phyloP scores from a whole-genome alignment of 37 sponge, comb jelly and placozoan genomes.

The Haliclona indistincta region DNA sequence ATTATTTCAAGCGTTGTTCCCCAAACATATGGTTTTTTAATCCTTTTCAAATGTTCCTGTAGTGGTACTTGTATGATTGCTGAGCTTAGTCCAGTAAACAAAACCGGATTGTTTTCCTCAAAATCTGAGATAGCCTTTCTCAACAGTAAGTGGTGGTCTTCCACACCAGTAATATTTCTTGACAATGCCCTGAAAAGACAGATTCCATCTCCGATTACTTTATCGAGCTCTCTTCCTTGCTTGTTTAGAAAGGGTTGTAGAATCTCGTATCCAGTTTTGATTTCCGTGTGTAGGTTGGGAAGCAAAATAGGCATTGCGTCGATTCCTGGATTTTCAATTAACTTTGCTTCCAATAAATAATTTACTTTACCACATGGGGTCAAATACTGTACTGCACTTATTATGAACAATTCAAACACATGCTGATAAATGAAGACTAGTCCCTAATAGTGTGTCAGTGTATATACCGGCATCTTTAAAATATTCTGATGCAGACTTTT shows the following conservation, averaged over 20 bases:
- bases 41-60: background rate
- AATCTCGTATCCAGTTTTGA: slow-evolving; percentile 8
- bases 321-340: too few relatives aligned
- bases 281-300: too few relatives aligned
- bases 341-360: too few relatives aligned
- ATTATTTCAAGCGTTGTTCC: slow-evolving; percentile 12
- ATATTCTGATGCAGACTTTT: too few relatives aligned
- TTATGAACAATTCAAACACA: too few relatives aligned
- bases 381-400: too few relatives aligned
- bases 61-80: background rate
- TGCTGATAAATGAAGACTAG: too few relatives aligned
- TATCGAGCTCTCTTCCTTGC: slow-evolving; percentile 5
- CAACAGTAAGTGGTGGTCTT: slow-evolving; percentile 6
- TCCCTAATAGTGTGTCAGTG: too few relatives aligned
- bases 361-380: too few relatives aligned
- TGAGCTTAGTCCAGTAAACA: background rate
- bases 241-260: slow-evolving; percentile 9
- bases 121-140: slow-evolving; percentile 8
- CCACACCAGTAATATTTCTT: background rate
- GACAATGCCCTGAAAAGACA: slow-evolving; percentile 17
- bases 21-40: slow-evolving; percentile 5
- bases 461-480: too few relatives aligned
- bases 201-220: slow-evolving; percentile 20
- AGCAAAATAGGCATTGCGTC: too few relatives aligned
- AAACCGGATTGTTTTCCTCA: background rate